Base-by-base conservation (phyloP, 2,113 vertebrate species). In the Datnioides undecimradiatus region DNA sequence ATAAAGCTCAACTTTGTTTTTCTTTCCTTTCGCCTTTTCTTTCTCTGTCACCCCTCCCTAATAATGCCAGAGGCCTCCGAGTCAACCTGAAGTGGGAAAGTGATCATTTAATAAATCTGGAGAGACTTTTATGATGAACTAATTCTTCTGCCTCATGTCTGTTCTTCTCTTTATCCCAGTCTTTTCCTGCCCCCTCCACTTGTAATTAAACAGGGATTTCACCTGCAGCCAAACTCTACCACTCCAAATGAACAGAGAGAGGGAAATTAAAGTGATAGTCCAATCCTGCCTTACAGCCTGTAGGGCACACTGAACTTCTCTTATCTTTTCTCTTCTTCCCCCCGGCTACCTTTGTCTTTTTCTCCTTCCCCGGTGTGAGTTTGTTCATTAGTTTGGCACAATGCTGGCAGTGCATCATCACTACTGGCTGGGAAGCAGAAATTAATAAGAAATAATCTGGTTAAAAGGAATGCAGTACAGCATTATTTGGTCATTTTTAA, bases 121-220 rank as follows among this genome's bases (percentile, higher is more conserved):
- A 80, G 66, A 82, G 79, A 89, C 77, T 84, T 93, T 92, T 91
- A 92, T 93, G 91, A 92, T 84, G 84, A 85, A 87, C 88, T 92
- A 92, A 93, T 92, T 93, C 83, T 78, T 76, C 79, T 73, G 69
- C 82, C 79, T 90, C 82, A 57, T 88, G 84, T 80, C 81, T 82
- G 55, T 80, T 88, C 79, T 81, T 80, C 86, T 81, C 77, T 84
- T 88, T 86, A 90, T 83, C 82, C 55, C 43, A 43, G 76, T 86
- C 76, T 72, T 75, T 79, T 63, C 76, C 74, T 67, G 68, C 69
- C 72, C 52, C 49, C 38, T 69, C 85, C 74, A 84, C 87, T 79
- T 83, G 82, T 90, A 92, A 93, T 94, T 93, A 94, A 90, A 88
- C 73, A 88, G 64, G 73, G 58, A 88, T 92, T 89, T 75, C 84